Percentiles rank a stretch among this genome's conserved stretches.
These are phyloP conservation scores for Oophaga pumilio DNA, from an alignment of 2,113 vertebrate genomes.

Conservation along the genomic window DNA sequence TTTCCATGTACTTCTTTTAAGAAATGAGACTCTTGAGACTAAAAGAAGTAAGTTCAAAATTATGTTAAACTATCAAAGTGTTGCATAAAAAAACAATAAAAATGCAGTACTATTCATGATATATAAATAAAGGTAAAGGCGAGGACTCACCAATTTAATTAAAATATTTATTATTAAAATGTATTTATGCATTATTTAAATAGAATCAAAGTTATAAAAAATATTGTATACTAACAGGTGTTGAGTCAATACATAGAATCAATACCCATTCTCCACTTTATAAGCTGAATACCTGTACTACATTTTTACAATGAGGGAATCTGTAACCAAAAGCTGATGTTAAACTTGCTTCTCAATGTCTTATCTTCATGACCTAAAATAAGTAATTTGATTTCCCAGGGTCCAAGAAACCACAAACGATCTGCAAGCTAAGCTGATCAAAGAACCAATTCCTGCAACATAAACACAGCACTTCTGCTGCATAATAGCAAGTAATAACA, in stretches of 20 bases:
- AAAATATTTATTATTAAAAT: conserved; percentile 53
- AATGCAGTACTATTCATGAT: conserved; percentile 20
- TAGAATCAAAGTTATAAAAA: background rate
- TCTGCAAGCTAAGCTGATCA: background rate
- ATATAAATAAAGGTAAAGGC: conserved; percentile 20
- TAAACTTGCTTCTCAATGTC: background rate
- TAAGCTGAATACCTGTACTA: background rate
- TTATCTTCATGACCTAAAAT: background rate
- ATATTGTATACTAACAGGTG: background rate
- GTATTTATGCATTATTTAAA: conserved; percentile 44
- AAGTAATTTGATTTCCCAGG: background rate
- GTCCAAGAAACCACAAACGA: background rate
- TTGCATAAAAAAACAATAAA: conserved; percentile 45
- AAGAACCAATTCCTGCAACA: background rate
- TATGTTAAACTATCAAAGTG: conserved; percentile 37
- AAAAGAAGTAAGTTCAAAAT: conserved; percentile 18
- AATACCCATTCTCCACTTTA: background rate
- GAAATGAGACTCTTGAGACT: conserved; percentile 42
- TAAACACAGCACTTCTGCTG: background rate
- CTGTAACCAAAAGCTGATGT: background rate
- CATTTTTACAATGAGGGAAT: too few relatives aligned
- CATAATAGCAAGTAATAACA: background rate
- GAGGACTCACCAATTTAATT: conserved; percentile 46
- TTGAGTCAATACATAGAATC: background rate
- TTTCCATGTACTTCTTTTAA: conserved; percentile 14